Percentiles rank a stretch among this genome's conserved stretches.
phyloP scores from a whole-genome alignment of 2,797 vertebrate genomes.

The Enteromius thamalakanensis region DNA sequence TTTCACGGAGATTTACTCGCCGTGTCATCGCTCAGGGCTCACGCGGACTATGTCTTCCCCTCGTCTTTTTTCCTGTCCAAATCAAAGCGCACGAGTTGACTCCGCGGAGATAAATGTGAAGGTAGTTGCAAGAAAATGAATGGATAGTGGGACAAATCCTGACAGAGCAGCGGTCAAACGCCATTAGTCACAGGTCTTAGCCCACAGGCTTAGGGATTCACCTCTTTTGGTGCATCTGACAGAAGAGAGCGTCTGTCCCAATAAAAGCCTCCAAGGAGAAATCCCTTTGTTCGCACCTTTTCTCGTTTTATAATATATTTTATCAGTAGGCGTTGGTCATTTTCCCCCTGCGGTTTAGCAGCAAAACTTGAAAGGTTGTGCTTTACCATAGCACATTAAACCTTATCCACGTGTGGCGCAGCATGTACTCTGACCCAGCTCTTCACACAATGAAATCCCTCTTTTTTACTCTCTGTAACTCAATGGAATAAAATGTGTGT shows the following conservation, averaged over 20 bases:
- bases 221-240: constrained; percentile 56
- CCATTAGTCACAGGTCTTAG: constrained; percentile 90
- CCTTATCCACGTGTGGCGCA: constrained; percentile 76
- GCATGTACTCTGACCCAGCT: constrained; percentile 72
- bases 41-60: constrained; percentile 43
- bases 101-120: constrained; percentile 77
- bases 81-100: constrained; percentile 64
- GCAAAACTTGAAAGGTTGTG: constrained; percentile 66
- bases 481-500: constrained; percentile 43
- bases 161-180: constrained; percentile 78
- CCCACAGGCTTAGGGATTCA: constrained; percentile 77
- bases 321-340: constrained; percentile 66
- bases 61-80: constrained; percentile 33
- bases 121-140: constrained; percentile 78
- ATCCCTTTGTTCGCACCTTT: constrained; percentile 75
- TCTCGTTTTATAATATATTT: constrained; percentile 71
- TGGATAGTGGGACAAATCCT: constrained; percentile 76
- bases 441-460: constrained; percentile 59
- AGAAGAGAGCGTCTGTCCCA: constrained; percentile 69
- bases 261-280: constrained; percentile 74
- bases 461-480: constrained; percentile 51
- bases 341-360: constrained; percentile 65
- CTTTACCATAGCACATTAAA: constrained; percentile 64
- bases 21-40: constrained; percentile 53
- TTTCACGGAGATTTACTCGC: constrained; percentile 63